A percentile compares a stretch with the other conserved stretches of the same genome.
These are phyloP conservation scores for Puntigrus tetrazona DNA, from an alignment of 2,113 vertebrate species.

Conservation along the genomic window DNA sequence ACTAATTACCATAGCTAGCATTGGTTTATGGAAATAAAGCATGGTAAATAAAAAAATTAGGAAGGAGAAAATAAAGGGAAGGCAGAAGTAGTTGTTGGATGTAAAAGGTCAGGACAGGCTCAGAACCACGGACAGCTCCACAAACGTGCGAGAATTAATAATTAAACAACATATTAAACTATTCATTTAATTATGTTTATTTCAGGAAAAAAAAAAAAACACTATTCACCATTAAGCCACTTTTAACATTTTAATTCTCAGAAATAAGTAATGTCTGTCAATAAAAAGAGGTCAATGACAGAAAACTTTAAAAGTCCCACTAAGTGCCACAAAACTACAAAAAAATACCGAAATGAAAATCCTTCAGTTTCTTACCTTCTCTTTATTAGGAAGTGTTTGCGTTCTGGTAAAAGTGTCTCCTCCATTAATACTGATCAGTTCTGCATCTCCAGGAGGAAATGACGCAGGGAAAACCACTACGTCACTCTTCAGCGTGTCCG, in stretches of 20 bases:
- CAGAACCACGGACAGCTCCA: conserved; percentile 28
- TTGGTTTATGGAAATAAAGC: too few relatives aligned
- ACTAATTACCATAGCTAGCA: too few relatives aligned
- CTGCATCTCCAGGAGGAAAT: conserved; percentile 50
- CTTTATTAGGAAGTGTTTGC: conserved; percentile 53
- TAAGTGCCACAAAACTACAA: background rate
- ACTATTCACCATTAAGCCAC: background rate
- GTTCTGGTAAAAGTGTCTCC: conserved; percentile 51
- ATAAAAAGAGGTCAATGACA: background rate
- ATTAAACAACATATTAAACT: background rate
- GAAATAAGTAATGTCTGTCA: background rate
- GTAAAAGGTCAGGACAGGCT: background rate
- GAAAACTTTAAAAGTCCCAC: background rate
- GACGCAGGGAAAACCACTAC: conserved; percentile 55
- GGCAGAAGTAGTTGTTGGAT: background rate
- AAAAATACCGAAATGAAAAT: background rate
- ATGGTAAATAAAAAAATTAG: background rate
- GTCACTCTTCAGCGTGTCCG: conserved; percentile 61
- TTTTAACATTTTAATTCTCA: background rate
- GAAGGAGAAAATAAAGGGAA: background rate
- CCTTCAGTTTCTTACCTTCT: background rate
- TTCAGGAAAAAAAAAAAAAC: background rate
- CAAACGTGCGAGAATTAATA: rapidly evolving
- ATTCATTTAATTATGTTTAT: background rate
- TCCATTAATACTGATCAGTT: conserved; percentile 60